Evolutionary conservation across 2,113 vertebrate species (phyloP).

Genomic region (Otus sunia): DNA sequence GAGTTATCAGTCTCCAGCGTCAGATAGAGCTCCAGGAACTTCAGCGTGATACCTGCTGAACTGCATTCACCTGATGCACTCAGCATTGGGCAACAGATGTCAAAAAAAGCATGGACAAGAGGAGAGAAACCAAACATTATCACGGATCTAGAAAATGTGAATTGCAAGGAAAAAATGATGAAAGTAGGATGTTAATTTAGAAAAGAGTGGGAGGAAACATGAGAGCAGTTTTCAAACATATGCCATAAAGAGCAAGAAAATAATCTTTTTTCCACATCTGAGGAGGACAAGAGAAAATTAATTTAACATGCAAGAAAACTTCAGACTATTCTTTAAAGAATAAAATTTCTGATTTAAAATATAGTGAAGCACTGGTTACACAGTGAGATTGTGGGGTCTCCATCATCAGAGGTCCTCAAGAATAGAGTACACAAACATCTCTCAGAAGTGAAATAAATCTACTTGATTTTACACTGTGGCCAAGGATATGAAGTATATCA

Average conservation of each 20-base stretch:
- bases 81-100: background rate
- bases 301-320: background rate
- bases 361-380: background rate
- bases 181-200: background rate
- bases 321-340: background rate
- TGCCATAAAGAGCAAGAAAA: background rate
- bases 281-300: background rate
- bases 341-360: background rate
- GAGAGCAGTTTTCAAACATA: background rate
- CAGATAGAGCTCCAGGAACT: background rate
- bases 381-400: background rate
- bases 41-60: background rate
- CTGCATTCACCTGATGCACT: background rate
- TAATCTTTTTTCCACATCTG: background rate
- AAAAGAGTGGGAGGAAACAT: background rate
- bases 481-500: background rate
- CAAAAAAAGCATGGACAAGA: background rate
- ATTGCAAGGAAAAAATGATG: background rate
- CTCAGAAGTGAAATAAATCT: background rate
- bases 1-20: background rate
- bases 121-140: background rate
- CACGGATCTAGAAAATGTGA: background rate
- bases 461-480: background rate
- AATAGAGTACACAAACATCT: background rate
- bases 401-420: background rate